A percentile compares a stretch with the other conserved stretches of the same genome.
phyloP scores from a whole-genome alignment of 2,888 invertebrate species.

The Oegoconia quadripuncta region DNA sequence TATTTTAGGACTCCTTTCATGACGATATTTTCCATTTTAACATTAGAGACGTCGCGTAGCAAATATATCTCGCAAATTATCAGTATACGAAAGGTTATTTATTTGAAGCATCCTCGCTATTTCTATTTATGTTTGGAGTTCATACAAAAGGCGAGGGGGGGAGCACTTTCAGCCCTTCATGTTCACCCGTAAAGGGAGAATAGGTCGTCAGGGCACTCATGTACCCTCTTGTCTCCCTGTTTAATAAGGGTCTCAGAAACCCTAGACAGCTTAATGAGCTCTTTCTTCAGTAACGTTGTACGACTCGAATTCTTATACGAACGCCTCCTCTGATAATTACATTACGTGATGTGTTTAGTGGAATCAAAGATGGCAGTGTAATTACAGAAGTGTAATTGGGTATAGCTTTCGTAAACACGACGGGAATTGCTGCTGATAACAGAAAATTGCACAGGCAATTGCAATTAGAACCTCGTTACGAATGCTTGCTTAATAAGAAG shows the following conservation, averaged over 20 bases:
- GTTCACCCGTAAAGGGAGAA: slow-evolving; percentile 23
- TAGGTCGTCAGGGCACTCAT: slow-evolving; percentile 36
- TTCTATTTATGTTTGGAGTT: slow-evolving; percentile 2
- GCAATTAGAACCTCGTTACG: no score
- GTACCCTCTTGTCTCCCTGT: slow-evolving; percentile 40
- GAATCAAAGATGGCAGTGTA: neutral
- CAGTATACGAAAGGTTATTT: neutral
- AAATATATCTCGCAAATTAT: no score
- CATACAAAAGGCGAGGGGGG: slow-evolving; percentile 7
- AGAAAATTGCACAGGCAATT: no score
- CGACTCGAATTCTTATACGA: slow-evolving; percentile 6
- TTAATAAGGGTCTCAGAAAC: slow-evolving; percentile 53
- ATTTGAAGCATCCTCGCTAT: neutral
- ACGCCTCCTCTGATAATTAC: slow-evolving; percentile 11
- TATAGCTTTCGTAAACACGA: no score
- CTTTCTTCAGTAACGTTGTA: slow-evolving; percentile 15
- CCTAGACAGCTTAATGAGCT: slow-evolving; percentile 60
- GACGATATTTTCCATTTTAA: no score
- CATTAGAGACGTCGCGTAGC: no score
- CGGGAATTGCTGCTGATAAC: no score
- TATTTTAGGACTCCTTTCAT: no score
- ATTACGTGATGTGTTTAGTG: slow-evolving; percentile 2
- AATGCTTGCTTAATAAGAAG: no score
- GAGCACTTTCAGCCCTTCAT: slow-evolving; percentile 22
- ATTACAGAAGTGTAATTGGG: no score